phyloP scores from a whole-genome alignment of 1,140 invertebrate species.

The Pachyrhynchus sulphureomaculatus region DNA sequence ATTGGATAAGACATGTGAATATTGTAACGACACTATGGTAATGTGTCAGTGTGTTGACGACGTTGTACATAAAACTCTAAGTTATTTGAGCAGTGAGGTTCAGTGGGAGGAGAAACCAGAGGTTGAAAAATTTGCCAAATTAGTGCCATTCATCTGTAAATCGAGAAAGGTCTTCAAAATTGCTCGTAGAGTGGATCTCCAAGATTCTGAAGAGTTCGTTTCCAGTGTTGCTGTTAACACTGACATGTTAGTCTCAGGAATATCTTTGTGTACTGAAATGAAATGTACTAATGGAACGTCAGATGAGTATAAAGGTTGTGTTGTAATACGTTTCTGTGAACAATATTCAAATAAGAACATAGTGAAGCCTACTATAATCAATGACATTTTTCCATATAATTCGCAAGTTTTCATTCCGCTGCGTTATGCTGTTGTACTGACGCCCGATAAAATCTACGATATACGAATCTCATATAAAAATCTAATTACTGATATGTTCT shows the following conservation, averaged over 20 bases:
- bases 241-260: constrained; percentile 30
- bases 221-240: constrained; percentile 30
- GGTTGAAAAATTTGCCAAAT: constrained; percentile 10
- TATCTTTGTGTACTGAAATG: constrained; percentile 36
- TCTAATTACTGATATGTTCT: constrained; percentile 5
- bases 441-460: constrained; percentile 36
- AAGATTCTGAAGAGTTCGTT: constrained; percentile 18
- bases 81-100: constrained; percentile 13
- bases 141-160: constrained; percentile 27
- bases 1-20: constrained; percentile 18
- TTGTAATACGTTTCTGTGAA: constrained; percentile 32
- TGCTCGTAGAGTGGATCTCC: constrained; percentile 34
- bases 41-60: constrained; percentile 24
- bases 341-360: constrained; percentile 23
- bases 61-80: constrained; percentile 19
- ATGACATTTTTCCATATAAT: constrained; percentile 31
- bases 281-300: not conserved
- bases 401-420: constrained; percentile 35
- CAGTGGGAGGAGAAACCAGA: constrained; percentile 1
- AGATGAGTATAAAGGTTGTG: constrained; percentile 24
- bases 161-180: constrained; percentile 36
- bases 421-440: constrained; percentile 31
- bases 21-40: constrained; percentile 20
- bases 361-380: constrained; percentile 28
- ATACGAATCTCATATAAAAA: constrained; percentile 41